A percentile compares a stretch with the other conserved stretches of the same genome.
Evolutionary conservation across 2,797 vertebrate genomes (phyloP).

Genomic region (Cheirogaleus major): DNA sequence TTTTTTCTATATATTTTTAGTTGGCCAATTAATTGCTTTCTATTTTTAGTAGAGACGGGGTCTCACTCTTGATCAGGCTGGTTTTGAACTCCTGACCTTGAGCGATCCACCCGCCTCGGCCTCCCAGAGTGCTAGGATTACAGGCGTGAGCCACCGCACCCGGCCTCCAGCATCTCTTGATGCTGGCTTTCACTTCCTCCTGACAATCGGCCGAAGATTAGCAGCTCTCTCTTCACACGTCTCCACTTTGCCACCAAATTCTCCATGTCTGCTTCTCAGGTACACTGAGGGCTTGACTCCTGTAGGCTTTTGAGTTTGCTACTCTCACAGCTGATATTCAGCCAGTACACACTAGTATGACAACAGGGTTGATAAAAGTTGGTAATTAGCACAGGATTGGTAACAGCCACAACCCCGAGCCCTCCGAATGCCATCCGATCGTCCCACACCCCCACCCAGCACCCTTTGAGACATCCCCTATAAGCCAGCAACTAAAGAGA

Average conservation of each 20-base stretch:
- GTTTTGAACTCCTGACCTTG: no score
- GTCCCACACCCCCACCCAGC: neutral
- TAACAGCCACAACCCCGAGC: neutral
- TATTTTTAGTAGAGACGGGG: no score
- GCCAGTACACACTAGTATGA: neutral
- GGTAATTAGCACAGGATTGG: neutral
- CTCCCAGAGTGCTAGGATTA: no score
- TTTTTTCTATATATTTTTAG: no score
- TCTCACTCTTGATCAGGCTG: no score
- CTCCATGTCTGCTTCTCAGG: neutral
- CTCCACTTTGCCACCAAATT: neutral
- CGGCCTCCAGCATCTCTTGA: neutral
- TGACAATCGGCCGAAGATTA: neutral
- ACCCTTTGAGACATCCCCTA: neutral
- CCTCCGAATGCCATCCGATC: neutral
- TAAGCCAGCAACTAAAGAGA: neutral
- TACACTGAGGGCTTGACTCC: neutral
- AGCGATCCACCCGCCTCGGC: no score
- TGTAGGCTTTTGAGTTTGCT: neutral
- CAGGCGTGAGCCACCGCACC: no score
- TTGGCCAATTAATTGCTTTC: no score
- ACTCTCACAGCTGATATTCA: neutral
- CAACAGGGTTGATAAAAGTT: neutral
- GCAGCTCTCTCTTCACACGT: neutral
- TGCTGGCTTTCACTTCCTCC: neutral